These are phyloP conservation scores for Neoaliturus tenellus DNA, from an alignment of 2,888 invertebrate species.

Conservation along the genomic window DNA sequence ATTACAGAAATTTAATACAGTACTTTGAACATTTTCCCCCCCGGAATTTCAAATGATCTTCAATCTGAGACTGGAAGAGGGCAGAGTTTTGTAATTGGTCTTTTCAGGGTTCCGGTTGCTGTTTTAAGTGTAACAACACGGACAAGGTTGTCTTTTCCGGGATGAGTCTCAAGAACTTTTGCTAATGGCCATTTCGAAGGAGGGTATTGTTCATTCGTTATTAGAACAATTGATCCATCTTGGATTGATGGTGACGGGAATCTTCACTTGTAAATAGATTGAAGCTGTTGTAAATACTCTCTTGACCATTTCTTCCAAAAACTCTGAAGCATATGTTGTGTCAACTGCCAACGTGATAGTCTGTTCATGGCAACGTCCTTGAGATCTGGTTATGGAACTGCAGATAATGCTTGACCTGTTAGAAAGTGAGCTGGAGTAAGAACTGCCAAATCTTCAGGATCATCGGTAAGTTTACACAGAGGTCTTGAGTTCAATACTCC, in stretches of 20 bases:
- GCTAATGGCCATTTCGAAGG: neutral
- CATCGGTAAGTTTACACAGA: neutral
- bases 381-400: neutral
- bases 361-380: neutral
- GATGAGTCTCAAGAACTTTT: neutral
- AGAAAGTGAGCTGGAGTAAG: slow-evolving; percentile 50
- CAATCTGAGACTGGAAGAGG: neutral
- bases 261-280: neutral
- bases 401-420: neutral
- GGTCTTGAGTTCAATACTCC: slow-evolving; percentile 36
- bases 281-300: neutral
- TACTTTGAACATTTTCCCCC: neutral
- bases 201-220: neutral
- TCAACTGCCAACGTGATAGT: neutral
- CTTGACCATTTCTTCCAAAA: neutral
- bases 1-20: no score
- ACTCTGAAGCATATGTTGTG: neutral
- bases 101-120: neutral
- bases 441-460: slow-evolving; percentile 36
- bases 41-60: neutral
- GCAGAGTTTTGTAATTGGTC: neutral
- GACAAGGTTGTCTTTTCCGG: neutral
- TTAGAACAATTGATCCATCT: neutral
- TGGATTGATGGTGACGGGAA: neutral
- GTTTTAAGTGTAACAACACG: neutral